These are phyloP conservation scores for Conger conger DNA, from an alignment of 2,113 vertebrate species.

Conservation along the genomic window DNA sequence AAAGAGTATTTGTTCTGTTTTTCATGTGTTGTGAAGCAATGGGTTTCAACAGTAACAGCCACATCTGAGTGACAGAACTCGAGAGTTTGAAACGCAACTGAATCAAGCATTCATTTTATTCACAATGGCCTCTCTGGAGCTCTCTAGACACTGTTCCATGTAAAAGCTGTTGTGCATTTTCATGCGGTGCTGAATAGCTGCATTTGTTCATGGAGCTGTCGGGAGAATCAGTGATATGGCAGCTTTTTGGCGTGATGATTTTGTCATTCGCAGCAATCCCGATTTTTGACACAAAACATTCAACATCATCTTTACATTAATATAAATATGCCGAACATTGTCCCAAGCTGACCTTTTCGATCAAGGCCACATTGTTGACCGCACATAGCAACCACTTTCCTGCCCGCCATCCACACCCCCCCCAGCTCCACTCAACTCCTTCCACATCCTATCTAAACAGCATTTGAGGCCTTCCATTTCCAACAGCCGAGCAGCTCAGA, in stretches of 20 bases:
- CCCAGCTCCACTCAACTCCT: background rate
- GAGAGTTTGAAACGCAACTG: background rate
- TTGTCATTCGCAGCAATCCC: background rate
- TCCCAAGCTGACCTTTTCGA: background rate
- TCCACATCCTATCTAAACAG: background rate
- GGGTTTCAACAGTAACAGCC: background rate
- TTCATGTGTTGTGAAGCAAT: background rate
- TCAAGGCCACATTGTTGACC: background rate
- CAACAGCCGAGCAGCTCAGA: conserved; percentile 1
- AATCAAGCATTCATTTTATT: background rate
- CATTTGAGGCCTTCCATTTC: background rate
- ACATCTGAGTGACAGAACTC: too few species aligned
- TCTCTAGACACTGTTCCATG: background rate
- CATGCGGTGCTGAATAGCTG: background rate
- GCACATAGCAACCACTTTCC: background rate
- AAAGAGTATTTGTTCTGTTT: background rate
- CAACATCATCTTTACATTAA: background rate
- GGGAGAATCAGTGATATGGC: background rate
- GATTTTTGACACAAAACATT: background rate
- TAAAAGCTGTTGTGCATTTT: background rate
- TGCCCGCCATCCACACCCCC: background rate
- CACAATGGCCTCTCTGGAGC: background rate
- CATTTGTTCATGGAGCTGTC: background rate
- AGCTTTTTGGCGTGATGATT: background rate
- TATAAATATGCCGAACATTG: background rate